These are phyloP conservation scores for Cavia porcellus DNA, from an alignment of 2,113 vertebrate species.

Conservation along the genomic window DNA sequence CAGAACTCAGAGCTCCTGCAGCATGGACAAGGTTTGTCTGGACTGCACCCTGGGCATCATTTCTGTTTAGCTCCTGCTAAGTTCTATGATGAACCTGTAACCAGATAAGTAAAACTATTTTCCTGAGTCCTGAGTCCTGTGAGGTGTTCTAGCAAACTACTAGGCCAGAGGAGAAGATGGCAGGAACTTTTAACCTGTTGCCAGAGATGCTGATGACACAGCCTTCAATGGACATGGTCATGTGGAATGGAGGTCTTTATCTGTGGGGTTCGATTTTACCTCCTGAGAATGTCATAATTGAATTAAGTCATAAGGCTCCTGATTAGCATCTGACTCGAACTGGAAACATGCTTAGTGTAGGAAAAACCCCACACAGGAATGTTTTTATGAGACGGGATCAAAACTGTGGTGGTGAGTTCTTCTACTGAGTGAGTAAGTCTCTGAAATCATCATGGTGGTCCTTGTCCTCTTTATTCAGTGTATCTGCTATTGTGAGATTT, in stretches of 20 bases:
- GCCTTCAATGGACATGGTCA: neutral
- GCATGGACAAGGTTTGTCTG: neutral
- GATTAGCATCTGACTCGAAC: neutral
- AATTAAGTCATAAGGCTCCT: neutral
- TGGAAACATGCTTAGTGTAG: neutral
- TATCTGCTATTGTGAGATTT: neutral
- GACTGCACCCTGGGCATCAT: neutral
- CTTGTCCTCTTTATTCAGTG: neutral
- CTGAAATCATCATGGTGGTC: neutral
- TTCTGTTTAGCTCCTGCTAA: neutral
- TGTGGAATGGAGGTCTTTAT: neutral
- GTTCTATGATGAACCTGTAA: neutral
- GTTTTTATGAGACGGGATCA: neutral
- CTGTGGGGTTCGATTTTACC: neutral
- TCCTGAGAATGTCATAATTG: neutral
- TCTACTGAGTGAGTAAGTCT: neutral
- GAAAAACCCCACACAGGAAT: neutral
- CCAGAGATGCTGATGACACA: neutral
- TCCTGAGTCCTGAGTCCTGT: neutral
- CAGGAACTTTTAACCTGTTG: neutral
- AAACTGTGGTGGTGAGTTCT: neutral
- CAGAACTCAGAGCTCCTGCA: neutral
- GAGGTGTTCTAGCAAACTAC: neutral
- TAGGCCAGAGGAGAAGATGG: neutral
- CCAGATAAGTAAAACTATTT: neutral